Base-by-base conservation (phyloP, 2,113 vertebrate genomes). In the Azemiops feae region DNA sequence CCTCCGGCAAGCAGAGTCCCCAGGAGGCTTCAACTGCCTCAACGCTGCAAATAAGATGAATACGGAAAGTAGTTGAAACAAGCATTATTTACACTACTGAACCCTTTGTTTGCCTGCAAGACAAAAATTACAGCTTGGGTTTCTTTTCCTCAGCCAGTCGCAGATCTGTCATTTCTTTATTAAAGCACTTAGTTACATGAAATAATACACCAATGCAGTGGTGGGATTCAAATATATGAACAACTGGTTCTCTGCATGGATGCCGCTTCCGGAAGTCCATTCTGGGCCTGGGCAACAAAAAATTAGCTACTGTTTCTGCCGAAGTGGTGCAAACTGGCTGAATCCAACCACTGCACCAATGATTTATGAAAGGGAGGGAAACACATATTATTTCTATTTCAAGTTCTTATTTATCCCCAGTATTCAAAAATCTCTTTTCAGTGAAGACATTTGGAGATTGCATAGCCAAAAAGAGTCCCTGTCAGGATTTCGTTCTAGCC, bases 151-250 rank as follows among this genome's bases (percentile, higher is more conserved):
- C 74, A 88, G 47, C 57, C 94, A 60, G 16, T 74, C 85, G 18
- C 57, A 88, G 14, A 90, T 94, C 88, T 93, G 87, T 90, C n/a
- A 81, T 96, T 94, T 92, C 54, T 95, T 96, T 94, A 90, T 94
- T 95, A 95, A 89, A 93, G 88, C 91, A 96, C 91, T 96, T 96
- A 96, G 54, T 96, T 96, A 91, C 88, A 85, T 11, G 54, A 87
- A 86, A 96, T n/a, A 85, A 23, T 93, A 60, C 0, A 94, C 47
- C 89, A 1, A 7, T 50, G 47, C 47, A 50, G 47, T 50, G 47
- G 47, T 50, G 47, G 47, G 47, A 50, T 50, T 50, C 47, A 9
- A 50, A 50, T 50, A 50, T 9, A 8, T 50, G 47, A 50, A 50
- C 8, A 50, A 50, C 47, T 1, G 47, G 8, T 50, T 50, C 47